These are phyloP conservation scores for Hemitrygon akajei DNA, from an alignment of 2,797 vertebrate species.

Conservation along the genomic window DNA sequence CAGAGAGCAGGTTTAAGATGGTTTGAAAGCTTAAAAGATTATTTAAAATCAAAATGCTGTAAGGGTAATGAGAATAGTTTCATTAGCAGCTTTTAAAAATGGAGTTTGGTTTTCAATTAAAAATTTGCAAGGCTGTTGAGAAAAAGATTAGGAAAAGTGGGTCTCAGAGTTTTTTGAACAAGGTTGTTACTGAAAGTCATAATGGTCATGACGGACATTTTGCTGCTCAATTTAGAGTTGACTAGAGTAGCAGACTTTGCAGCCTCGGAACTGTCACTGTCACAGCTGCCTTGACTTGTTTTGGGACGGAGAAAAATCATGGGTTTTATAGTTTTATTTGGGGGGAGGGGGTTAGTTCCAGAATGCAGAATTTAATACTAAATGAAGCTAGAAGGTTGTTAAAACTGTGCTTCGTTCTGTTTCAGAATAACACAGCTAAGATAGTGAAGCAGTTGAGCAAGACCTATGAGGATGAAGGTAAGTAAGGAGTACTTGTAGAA, in stretches of 20 bases:
- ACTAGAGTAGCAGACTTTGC: no score
- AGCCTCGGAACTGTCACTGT: no score
- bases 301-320: no score
- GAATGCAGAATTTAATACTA: neutral
- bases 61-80: neutral
- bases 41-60: neutral
- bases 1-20: neutral
- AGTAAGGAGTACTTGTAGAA: neutral
- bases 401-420: conserved; percentile 32
- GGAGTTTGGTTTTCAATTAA: neutral
- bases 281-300: no score
- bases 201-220: no score
- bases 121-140: neutral
- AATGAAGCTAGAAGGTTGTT: neutral
- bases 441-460: conserved; percentile 93
- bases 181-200: no score
- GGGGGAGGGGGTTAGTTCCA: neutral
- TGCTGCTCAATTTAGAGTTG: no score
- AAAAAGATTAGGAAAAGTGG: no score
- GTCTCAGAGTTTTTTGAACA: no score
- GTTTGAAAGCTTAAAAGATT: neutral
- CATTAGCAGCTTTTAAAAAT: neutral
- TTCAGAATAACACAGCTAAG: conserved; percentile 92
- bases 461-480: conserved; percentile 83
- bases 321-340: neutral